A percentile compares a stretch with the other conserved stretches of the same genome.
Conservation (phyloP, 2,113 vertebrate species). For the Cyphomyrus discorhynchus region DNA sequence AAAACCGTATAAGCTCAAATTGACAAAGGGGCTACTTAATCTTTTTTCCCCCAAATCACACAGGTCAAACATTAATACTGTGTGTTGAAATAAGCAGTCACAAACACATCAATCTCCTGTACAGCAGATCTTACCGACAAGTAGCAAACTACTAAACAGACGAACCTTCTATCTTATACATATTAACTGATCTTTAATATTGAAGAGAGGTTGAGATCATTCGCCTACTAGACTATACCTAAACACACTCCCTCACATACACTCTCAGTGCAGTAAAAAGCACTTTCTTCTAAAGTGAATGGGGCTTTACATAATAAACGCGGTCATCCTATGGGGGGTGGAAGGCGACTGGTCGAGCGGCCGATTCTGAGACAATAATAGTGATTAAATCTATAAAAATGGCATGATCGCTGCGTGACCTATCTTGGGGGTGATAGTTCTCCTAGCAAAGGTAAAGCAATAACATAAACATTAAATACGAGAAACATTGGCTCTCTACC, state of each 20-base stretch:
- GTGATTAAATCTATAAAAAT: slow-evolving; percentile 17
- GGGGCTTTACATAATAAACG: slow-evolving; percentile 21
- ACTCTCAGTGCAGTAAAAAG: not conserved
- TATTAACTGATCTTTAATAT: not conserved
- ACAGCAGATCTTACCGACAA: not conserved
- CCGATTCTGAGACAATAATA: slow-evolving; percentile 16
- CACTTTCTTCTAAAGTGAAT: not conserved
- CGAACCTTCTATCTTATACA: not conserved
- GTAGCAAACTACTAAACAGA: not conserved
- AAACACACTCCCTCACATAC: not conserved
- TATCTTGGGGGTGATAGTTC: slow-evolving; percentile 6
- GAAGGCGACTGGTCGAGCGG: not conserved
- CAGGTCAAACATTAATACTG: not conserved
- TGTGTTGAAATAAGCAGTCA: not conserved
- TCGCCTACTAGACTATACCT: not conserved
- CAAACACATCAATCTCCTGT: not conserved
- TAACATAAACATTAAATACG: slow-evolving; percentile 9
- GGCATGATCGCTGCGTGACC: not conserved
- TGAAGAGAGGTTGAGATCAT: not conserved
- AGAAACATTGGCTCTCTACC: not conserved
- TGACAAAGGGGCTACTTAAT: not conserved
- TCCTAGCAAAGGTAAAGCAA: not conserved
- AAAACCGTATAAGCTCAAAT: not conserved
- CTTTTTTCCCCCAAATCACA: not conserved
- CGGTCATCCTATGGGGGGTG: slow-evolving; percentile 16